phyloP scores from a whole-genome alignment of 2,888 invertebrate species.

The Microplitis deprimator region DNA sequence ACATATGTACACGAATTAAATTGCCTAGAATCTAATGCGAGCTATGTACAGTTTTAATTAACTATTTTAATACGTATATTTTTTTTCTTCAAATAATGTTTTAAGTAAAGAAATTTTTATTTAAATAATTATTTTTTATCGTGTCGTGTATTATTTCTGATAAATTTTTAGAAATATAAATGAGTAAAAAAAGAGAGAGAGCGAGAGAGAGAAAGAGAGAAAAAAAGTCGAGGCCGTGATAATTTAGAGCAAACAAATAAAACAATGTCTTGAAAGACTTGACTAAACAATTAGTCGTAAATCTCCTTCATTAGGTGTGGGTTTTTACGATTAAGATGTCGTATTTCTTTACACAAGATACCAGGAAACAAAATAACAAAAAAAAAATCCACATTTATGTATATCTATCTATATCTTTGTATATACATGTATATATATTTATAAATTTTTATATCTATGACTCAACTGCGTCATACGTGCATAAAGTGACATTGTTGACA shows the following conservation, averaged over 20 bases:
- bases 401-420: slow-evolving; percentile 11
- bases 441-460: not conserved
- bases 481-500: slow-evolving; percentile 6
- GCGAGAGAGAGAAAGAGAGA: not conserved
- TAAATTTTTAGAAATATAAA: slow-evolving; percentile 30
- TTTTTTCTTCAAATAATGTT: no score
- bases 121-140: not conserved
- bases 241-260: slow-evolving; percentile 53
- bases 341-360: slow-evolving; percentile 12
- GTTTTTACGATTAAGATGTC: slow-evolving; percentile 17
- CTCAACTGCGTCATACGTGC: not conserved
- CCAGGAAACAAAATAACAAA: slow-evolving; percentile 23
- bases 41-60: slow-evolving; percentile 44
- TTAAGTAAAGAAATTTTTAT: not conserved
- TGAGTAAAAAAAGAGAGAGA: not conserved
- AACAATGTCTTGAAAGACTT: slow-evolving; percentile 49
- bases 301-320: slow-evolving; percentile 41
- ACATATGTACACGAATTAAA: slow-evolving; percentile 42
- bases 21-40: slow-evolving; percentile 37
- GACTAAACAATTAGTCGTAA: slow-evolving; percentile 51
- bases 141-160: slow-evolving; percentile 18
- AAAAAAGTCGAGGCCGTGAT: slow-evolving; percentile 20
- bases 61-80: not conserved
- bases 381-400: slow-evolving; percentile 20
- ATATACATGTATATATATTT: not conserved